Base-by-base conservation (phyloP, 2,888 invertebrate genomes). In the Euplexia lucipara region DNA sequence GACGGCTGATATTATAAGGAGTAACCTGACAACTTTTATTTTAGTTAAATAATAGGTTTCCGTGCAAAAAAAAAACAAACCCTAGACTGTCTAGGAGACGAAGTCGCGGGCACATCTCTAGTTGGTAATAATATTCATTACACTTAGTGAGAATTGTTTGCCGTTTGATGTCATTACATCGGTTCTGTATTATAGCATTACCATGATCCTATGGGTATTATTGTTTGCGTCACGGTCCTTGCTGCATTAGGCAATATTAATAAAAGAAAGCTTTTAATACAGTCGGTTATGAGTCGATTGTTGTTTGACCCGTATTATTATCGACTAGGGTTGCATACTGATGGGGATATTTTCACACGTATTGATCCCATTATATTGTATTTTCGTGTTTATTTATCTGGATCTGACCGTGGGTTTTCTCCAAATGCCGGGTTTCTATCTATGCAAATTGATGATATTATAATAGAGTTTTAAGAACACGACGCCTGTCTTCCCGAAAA, bases 261-360 rank as follows among this genome's bases (percentile, higher is more conserved):
- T 77, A 77, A 61, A 71, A 73, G 71, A 76, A 72, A 72, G 57
- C 54, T 72, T 57, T 56, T 73, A 60, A 60, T 73, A 60, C 60
- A 34, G 47, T 41, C n/a, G 41, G 34, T 67, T 73, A 63, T 67
- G 57, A 54, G 54, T 54, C 32, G 41, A 53, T 51, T 78, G 74
- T 73, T 41, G 57, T 37, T 58, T 74, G 52, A 32, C 49, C 59
- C 54, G 45, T 39, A 62, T 62, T 73, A 67, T 62, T 67, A 63
- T 63, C 42, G 60, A 53, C 41, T 20, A 61, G 57, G 58, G 53
- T 60, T 57, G 60, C 44, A 44, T 56, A 44, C n/a, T 22, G 63
- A 52, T 48, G 65, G 61, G 63, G 32, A 26, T 12, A 44, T 45
- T 56, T 73, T 60, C 59, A 57, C 59, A 52, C 22, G 44, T 37